Evolutionary conservation across 2,888 invertebrate species (phyloP), one percentile per base, ranked within the genome.

Genomic region (Thera britannica): DNA sequence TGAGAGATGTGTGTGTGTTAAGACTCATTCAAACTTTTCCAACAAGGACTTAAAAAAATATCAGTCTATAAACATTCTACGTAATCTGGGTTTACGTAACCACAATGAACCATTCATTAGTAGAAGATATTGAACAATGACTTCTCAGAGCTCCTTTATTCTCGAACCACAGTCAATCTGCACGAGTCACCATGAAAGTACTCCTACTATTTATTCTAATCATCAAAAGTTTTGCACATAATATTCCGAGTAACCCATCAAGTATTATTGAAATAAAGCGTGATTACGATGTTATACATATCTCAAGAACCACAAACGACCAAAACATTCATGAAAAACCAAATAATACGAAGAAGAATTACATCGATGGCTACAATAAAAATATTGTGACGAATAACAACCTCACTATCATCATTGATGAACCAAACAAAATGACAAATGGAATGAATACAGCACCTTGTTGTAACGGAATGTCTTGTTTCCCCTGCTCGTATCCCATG

Each of bases 41-140:
- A 23, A 23, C 23, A 23, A 23, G 23, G 23, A 23, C 23, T 23
- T 23, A 23, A 23, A 23, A 23, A 23, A 23, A 23, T 23, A 23
- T 48, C 48, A 48, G 48, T 48, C 48, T 48, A 11, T n/a, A 48
- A n/a, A 23, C 23, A 23, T 23, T 23, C 23, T 23, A 23, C 23
- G 23, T 23, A 23, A 23, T 23, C 46, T 23, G 12, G 4, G 12
- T 51, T 12, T 62, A 68, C 67, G 67, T 63, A 72, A 72, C 58
- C 36, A 74, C 68, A 72, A 74, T 69, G 58, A 54, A 35, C 55
- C 59, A 73, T 67, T 63, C 54, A 51, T 49, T 8, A 11, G 8
- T 62, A 6, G 12, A 38, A 35, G 23, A 63, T n/a, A 58, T 64
- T 51, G 44, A 72, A 71, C 70, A 70, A 71, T 71, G 12, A 34